These are phyloP conservation scores for Drosophila kanapiae DNA, from an alignment of 1,140 invertebrate genomes.

Conservation along the genomic window DNA sequence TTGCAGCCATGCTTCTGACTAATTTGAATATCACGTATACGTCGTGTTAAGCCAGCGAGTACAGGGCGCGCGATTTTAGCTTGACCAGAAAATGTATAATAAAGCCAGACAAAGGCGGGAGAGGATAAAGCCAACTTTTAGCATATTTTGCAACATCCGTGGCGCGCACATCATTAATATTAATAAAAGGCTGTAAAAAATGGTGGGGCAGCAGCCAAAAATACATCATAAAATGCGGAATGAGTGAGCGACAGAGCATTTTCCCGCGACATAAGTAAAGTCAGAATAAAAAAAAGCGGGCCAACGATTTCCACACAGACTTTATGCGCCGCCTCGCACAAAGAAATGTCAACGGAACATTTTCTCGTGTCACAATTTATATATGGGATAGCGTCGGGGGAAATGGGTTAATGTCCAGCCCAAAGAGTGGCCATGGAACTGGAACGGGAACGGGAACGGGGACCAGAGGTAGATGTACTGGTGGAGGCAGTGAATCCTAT, in stretches of 20 bases:
- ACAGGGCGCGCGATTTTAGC: slow-evolving; percentile 1
- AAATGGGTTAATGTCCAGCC: slow-evolving; percentile 76
- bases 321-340: slow-evolving; percentile 48
- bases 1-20: slow-evolving; percentile 25
- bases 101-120: slow-evolving; percentile 17
- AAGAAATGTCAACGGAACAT: slow-evolving; percentile 57
- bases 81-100: slow-evolving; percentile 25
- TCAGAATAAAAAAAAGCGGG: slow-evolving; percentile 16
- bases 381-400: slow-evolving; percentile 24
- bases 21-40: slow-evolving; percentile 52
- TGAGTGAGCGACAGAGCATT: slow-evolving; percentile 16
- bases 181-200: slow-evolving; percentile 76
- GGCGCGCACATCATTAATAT: slow-evolving; percentile 75
- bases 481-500: slow-evolving; percentile 13
- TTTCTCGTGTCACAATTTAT: slow-evolving; percentile 58
- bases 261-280: slow-evolving; percentile 51
- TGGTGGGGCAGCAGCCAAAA: slow-evolving; percentile 56
- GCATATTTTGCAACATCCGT: slow-evolving; percentile 59
- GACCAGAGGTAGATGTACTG: slow-evolving; percentile 1
- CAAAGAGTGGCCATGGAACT: slow-evolving; percentile 45
- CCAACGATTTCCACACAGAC: slow-evolving; percentile 58
- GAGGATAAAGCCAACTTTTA: slow-evolving; percentile 25
- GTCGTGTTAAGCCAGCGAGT: slow-evolving; percentile 23
- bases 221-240: slow-evolving; percentile 46
- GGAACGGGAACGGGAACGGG: slow-evolving; percentile 2